phyloP scores from a whole-genome alignment of 2,113 vertebrate genomes.

The Sceloporus undulatus region DNA sequence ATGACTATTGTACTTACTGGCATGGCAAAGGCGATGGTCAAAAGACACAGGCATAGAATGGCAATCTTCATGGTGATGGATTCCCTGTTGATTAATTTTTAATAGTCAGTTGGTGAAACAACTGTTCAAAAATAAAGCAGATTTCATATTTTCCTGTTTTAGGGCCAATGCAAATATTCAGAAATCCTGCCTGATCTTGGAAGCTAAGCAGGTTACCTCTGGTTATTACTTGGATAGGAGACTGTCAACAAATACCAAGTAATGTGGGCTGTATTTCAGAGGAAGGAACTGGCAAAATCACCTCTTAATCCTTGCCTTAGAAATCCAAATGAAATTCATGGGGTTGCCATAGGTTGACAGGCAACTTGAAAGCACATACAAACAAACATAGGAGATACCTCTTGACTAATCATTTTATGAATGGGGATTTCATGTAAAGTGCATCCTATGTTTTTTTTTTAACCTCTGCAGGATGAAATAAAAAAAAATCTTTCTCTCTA shows the following conservation, averaged over 20 bases:
- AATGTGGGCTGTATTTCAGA: too few species aligned
- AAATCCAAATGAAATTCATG: too few species aligned
- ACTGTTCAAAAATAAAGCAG: constrained; percentile 7
- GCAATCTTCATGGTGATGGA: constrained; percentile 72
- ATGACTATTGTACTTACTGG: constrained; percentile 77
- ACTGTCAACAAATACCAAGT: too few species aligned
- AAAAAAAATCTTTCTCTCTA: not conserved
- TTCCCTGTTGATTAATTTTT: constrained; percentile 67
- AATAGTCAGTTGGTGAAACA: not conserved
- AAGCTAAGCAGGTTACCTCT: too few species aligned
- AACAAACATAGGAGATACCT: too few species aligned
- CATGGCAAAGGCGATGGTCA: constrained; percentile 69
- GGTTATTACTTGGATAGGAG: too few species aligned
- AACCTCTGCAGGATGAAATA: not conserved
- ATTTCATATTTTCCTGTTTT: not conserved
- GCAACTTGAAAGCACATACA: too few species aligned
- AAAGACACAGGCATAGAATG: constrained; percentile 75
- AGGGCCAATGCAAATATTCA: not conserved
- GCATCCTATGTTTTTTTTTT: not conserved
- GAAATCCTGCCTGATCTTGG: too few species aligned
- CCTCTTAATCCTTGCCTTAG: too few species aligned
- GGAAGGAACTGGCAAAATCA: too few species aligned
- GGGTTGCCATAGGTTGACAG: too few species aligned
- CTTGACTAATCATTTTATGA: too few species aligned
- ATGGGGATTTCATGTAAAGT: not conserved